Evolutionary conservation across 2,113 vertebrate species (phyloP), one percentile per base, ranked within the genome.

Genomic region (Rhodinocichla rosea): DNA sequence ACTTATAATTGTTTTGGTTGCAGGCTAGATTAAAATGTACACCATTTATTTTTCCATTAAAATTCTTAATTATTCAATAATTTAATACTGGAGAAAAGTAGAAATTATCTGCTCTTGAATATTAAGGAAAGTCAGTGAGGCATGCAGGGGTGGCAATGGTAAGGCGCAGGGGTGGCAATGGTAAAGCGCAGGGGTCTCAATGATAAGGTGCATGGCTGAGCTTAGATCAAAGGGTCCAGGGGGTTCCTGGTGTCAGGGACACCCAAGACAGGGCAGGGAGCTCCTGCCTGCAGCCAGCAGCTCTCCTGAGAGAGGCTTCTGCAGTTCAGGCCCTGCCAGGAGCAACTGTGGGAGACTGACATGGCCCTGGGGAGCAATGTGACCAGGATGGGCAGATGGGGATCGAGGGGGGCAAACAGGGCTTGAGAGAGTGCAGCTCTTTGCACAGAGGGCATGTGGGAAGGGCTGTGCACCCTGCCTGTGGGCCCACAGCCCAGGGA

Each of bases 191-290:
- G n/a, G n/a, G n/a, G n/a, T n/a, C n/a, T n/a, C n/a, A n/a, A n/a
- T 10, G 7, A 20, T 63, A 52, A 78, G 13, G 37, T 52, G 21
- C 13, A 9, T 26, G 80, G 18, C 44, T 68, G 69, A 77, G 27
- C 0, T 0, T 68, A 22, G 37, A 15, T 68, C 20, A 32, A 57
- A 39, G 65, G 47, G 13, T 28, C 17, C 24, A 30, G 12, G 8
- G 9, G 2, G 6, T 33, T 57, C 23, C 47, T 23, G 23, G 12
- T 47, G 9, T 30, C 22, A 32, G 47, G 30, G 23, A 33, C 44
- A n/a, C 16, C 30, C 4, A 10, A 45, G 47, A 19, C 39, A 62
- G 32, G 15, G 22, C 40, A 56, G 37, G 40, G 18, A 57, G 42
- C 40, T 35, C 28, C 45, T 47, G 33, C 35, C 68, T 56, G 55